These are phyloP conservation scores for Dynastes maya DNA, from an alignment of 2,888 invertebrate species.

Conservation along the genomic window DNA sequence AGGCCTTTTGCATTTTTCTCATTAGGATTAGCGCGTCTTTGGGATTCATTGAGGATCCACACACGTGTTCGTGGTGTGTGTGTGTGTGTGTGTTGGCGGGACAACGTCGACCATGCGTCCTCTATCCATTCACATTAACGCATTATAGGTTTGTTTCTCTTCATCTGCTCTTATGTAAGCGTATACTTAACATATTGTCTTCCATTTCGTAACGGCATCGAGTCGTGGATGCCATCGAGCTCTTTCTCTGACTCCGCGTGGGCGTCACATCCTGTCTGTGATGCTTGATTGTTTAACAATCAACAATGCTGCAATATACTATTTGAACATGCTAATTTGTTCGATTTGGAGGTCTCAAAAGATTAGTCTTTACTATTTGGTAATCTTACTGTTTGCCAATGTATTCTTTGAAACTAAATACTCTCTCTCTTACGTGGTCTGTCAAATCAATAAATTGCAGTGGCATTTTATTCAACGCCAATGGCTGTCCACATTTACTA, in stretches of 20 bases:
- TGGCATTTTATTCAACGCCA: too few species aligned
- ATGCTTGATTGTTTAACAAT: neutral
- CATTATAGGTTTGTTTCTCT: too few species aligned
- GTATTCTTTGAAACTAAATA: too few species aligned
- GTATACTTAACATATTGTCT: neutral
- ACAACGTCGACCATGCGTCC: neutral
- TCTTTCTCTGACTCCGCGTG: neutral
- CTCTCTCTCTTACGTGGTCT: too few species aligned
- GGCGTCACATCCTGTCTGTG: slow-evolving; percentile 25
- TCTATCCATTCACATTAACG: neutral
- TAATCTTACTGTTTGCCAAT: too few species aligned
- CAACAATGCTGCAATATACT: too few species aligned
- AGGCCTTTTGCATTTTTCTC: slow-evolving; percentile 2
- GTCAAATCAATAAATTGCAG: too few species aligned
- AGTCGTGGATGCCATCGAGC: slow-evolving; percentile 15
- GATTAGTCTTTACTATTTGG: too few species aligned
- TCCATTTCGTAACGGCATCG: slow-evolving; percentile 11
- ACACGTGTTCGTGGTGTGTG: neutral
- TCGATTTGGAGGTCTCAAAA: too few species aligned
- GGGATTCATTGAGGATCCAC: slow-evolving; percentile 1
- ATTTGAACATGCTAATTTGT: too few species aligned
- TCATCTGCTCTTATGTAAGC: too few species aligned
- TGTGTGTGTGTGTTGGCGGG: neutral
- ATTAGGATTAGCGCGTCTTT: neutral
- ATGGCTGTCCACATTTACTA: too few species aligned